phyloP scores from a whole-genome alignment of 2,797 vertebrate species.

The Tinamus major region DNA sequence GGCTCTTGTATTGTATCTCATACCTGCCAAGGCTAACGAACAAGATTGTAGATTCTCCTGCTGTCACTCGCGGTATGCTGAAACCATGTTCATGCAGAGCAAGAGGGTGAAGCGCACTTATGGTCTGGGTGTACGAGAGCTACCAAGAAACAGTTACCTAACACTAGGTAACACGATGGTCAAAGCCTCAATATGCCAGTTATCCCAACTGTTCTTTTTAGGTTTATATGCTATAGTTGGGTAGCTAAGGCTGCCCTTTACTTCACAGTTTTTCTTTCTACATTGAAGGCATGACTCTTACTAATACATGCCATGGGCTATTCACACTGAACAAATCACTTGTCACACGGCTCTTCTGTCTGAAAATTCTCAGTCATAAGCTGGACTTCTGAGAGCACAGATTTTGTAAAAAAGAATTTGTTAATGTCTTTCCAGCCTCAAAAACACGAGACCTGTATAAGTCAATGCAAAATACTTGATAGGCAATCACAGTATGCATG shows the following conservation, averaged over 20 bases:
- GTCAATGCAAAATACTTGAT: not conserved
- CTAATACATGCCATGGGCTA: not conserved
- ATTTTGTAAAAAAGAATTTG: not conserved
- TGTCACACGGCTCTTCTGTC: not conserved
- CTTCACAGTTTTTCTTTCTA: not conserved
- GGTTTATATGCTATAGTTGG: not conserved
- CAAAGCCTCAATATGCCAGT: not conserved
- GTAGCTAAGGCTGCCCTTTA: not conserved
- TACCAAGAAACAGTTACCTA: not conserved
- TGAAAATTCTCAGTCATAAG: not conserved
- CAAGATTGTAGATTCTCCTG: not conserved
- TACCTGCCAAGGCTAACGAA: not conserved
- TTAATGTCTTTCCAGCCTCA: not conserved
- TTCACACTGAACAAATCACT: not conserved
- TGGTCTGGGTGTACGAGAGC: not conserved
- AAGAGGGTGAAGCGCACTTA: not conserved
- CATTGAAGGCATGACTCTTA: not conserved
- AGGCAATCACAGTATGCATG: not conserved
- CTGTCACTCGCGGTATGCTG: not conserved
- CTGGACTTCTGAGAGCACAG: not conserved
- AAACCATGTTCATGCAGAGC: not conserved
- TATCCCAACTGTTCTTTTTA: not conserved
- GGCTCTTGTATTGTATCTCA: rapidly evolving
- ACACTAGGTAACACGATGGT: not conserved
- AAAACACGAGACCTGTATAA: not conserved